phyloP scores from a whole-genome alignment of 2,113 vertebrate species.

The Chloropsis cyanopogon region DNA sequence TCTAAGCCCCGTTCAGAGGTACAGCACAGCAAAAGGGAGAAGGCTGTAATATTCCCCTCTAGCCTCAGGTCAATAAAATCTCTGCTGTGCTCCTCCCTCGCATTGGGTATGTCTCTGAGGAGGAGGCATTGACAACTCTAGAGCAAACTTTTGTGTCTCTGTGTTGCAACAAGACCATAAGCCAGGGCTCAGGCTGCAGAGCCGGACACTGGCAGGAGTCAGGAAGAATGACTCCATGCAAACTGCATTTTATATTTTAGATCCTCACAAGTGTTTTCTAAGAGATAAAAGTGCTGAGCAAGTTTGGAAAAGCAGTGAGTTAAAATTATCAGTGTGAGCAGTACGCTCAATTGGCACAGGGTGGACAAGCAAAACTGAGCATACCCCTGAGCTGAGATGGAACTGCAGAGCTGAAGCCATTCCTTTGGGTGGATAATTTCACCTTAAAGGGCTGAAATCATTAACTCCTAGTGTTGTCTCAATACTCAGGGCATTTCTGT shows the following conservation, averaged over 20 bases:
- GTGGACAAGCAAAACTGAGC: neutral
- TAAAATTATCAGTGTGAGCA: neutral
- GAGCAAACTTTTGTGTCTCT: neutral
- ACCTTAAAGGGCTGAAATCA: neutral
- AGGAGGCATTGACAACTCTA: neutral
- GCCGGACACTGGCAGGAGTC: neutral
- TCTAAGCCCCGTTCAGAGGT: neutral
- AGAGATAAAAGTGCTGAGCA: neutral
- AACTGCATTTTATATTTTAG: neutral
- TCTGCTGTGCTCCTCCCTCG: neutral
- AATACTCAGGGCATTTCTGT: neutral
- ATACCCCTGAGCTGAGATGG: fast-evolving
- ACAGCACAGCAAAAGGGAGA: neutral
- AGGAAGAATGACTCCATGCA: neutral
- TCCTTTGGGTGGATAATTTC: neutral
- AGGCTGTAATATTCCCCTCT: neutral
- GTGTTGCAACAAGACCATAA: neutral
- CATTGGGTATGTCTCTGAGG: neutral
- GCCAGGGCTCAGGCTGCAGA: neutral
- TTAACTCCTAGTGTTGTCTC: neutral
- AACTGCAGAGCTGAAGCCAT: neutral
- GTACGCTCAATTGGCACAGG: neutral
- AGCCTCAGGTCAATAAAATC: neutral
- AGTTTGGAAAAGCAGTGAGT: neutral
- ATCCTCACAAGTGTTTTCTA: neutral